Evolutionary conservation across 2,888 invertebrate genomes (phyloP).

Genomic region (Biston betularia): DNA sequence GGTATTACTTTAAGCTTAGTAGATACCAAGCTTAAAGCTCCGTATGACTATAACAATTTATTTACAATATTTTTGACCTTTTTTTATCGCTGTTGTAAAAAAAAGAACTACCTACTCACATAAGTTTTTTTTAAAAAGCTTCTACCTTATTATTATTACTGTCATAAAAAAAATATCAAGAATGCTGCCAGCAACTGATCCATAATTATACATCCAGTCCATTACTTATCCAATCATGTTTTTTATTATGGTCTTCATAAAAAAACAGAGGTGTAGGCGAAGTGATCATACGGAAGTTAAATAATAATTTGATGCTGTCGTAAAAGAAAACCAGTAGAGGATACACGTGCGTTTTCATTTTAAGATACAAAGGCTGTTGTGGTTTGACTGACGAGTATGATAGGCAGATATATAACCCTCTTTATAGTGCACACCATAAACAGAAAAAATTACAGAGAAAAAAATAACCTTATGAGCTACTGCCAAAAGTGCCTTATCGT

Average conservation of each 20-base stretch:
- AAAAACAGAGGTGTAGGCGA: conserved; percentile 16
- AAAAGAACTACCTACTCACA: background rate
- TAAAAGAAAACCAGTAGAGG: conserved; percentile 18
- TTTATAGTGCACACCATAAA: too few relatives aligned
- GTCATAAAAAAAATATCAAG: conserved; percentile 7
- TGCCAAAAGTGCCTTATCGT: too few relatives aligned
- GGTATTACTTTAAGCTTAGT: too few relatives aligned
- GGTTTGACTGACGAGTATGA: too few relatives aligned
- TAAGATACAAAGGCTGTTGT: background rate
- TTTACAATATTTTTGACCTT: background rate
- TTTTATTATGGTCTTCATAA: background rate
- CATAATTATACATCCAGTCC: conserved; percentile 12
- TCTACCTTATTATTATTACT: conserved; percentile 1
- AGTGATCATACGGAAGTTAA: conserved; percentile 29
- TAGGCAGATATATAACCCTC: too few relatives aligned
- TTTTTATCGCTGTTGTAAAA: background rate
- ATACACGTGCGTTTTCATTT: conserved; percentile 10
- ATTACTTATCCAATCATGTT: conserved; percentile 17
- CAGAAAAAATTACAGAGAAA: too few relatives aligned
- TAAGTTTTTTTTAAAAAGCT: background rate
- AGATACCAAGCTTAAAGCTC: background rate
- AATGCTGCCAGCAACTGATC: conserved; percentile 3
- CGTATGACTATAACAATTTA: background rate
- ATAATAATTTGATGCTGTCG: conserved; percentile 22
- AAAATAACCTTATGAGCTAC: too few relatives aligned